These are phyloP conservation scores for Poliocrania exsul DNA, from an alignment of 2,797 vertebrate genomes.

Conservation along the genomic window DNA sequence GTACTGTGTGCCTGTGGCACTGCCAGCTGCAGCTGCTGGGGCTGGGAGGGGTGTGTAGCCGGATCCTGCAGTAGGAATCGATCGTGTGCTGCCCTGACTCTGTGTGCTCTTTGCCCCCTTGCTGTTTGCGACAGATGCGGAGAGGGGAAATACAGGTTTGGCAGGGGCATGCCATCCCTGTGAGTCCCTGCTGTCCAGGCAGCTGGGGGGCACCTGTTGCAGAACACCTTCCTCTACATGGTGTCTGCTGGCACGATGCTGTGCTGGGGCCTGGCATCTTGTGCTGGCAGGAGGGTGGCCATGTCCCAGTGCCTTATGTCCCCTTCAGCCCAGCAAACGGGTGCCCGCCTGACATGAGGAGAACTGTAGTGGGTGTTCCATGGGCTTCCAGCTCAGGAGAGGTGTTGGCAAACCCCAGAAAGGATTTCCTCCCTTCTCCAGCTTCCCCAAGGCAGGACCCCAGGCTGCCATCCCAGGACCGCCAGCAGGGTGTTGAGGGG, in stretches of 20 bases:
- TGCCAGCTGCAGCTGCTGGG: neutral
- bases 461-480: accelerated
- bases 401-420: neutral
- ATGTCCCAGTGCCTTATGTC: accelerated
- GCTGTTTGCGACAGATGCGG: accelerated
- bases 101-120: neutral
- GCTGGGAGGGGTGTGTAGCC: neutral
- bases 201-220: accelerated
- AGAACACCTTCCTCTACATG: neutral
- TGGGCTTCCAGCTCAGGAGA: neutral
- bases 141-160: accelerated
- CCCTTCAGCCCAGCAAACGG: accelerated
- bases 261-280: neutral
- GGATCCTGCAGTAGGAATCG: neutral
- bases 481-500: neutral
- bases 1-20: accelerated
- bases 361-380: accelerated
- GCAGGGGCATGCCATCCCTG: neutral
- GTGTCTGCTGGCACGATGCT: accelerated
- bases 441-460: neutral
- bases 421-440: neutral
- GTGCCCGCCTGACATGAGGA: neutral
- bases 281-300: neutral
- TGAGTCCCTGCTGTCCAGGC: neutral
- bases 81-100: neutral